Conservation (phyloP, 2,113 vertebrate genomes). For the Ptyas mucosa region DNA sequence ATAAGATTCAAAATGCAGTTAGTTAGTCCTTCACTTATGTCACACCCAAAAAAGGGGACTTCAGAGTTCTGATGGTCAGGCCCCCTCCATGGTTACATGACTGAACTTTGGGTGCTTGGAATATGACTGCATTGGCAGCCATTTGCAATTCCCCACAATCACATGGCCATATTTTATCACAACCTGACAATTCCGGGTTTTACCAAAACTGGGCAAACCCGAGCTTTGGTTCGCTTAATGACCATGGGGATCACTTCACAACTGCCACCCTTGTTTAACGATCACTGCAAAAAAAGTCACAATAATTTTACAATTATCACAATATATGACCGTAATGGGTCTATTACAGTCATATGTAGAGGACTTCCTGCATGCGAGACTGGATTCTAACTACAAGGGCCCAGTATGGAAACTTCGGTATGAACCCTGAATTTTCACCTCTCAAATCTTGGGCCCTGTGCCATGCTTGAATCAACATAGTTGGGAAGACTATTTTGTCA, state of each 20-base stretch:
- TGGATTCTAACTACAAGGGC: not conserved
- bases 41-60: not conserved
- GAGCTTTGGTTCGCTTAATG: too few species aligned
- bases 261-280: not conserved
- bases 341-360: not conserved
- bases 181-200: not conserved
- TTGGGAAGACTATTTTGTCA: not conserved
- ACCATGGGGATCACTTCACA: not conserved
- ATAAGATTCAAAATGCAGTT: not conserved
- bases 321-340: not conserved
- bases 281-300: not conserved
- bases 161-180: not conserved
- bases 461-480: too few species aligned
- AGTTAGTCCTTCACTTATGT: not conserved
- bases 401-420: not conserved
- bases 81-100: not conserved
- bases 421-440: not conserved
- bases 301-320: not conserved
- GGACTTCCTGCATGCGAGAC: not conserved
- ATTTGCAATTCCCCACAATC: not conserved
- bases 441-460: not conserved
- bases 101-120: not conserved
- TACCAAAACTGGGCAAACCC: too few species aligned
- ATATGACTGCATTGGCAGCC: not conserved
- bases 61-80: not conserved